Evolutionary conservation across 2,797 vertebrate species (phyloP).

Genomic region (Propithecus perrieri): DNA sequence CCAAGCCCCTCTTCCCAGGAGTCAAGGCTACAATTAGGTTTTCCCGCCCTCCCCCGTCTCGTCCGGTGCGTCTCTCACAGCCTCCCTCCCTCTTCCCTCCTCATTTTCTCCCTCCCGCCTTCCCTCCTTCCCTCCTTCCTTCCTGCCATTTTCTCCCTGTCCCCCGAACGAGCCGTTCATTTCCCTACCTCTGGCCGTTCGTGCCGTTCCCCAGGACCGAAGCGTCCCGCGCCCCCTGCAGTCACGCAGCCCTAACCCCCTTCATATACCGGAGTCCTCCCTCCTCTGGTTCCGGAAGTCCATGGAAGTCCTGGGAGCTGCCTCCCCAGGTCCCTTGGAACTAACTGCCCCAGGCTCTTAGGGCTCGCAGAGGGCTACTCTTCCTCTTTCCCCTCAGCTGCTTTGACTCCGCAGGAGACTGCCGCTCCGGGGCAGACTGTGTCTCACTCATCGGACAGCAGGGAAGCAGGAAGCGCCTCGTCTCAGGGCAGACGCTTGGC

Average conservation of each 20-base stretch:
- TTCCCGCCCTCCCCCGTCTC: background rate
- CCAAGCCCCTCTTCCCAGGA: background rate
- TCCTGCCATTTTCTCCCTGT: background rate
- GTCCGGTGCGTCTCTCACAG: background rate
- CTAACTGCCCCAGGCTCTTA: background rate
- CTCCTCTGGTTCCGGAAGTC: background rate
- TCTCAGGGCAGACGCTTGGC: background rate
- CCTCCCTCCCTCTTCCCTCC: accelerated
- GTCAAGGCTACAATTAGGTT: background rate
- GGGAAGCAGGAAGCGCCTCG: background rate
- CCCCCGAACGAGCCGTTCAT: background rate
- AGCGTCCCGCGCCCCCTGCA: background rate
- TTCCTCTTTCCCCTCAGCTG: background rate
- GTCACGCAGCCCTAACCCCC: background rate
- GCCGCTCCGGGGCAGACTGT: background rate
- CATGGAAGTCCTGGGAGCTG: background rate
- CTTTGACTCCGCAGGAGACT: background rate
- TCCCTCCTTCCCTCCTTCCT: background rate
- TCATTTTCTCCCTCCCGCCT: accelerated
- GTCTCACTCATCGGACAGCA: background rate
- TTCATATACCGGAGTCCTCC: too few relatives aligned
- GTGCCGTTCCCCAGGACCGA: background rate
- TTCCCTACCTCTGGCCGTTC: background rate
- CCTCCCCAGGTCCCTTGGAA: background rate
- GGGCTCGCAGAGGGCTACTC: background rate